Evolutionary conservation across 2,797 vertebrate genomes (phyloP), one percentile per base, ranked within the genome.

Genomic region (Loriculus beryllinus): DNA sequence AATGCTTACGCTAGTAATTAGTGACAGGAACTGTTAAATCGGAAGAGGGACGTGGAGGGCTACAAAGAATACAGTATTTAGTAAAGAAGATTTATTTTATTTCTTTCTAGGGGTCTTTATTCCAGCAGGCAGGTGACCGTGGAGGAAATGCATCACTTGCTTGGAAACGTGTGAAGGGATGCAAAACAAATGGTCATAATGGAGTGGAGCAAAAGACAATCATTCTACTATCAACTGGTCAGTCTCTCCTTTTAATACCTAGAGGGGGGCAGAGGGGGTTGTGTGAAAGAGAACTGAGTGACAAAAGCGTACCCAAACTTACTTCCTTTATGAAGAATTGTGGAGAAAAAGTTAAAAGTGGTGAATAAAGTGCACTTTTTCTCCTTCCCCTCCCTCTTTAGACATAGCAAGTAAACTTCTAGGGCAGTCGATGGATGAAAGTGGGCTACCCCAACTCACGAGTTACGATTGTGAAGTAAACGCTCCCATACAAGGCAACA

Each of bases 381-480:
- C 90, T 82, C 86, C 75, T 82, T 89, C 33, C 43, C 90, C 57
- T 95, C 81, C 94, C 29, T 94, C 93, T 97, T 45, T 90, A 99
- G 99, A 99, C 96, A 92, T 99, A 98, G 98, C 98, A 2, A 98
- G 98, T 96, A 98, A 98, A 95, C 98, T 99, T 87, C 97, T 99
- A 93, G 98, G 98, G 94, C 98, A 98, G 94, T 99, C 99, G 8
- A 98, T 98, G 60, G 99, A 99, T 68, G 97, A 97, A 94, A 98
- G 97, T 77, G 95, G 97, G 67, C 97, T 99, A 90, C 99, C 99
- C 16, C 99, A 99, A 68, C 98, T 99, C 94, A 99, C 99, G 40
- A 98, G 99, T 94, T 99, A 99, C 3, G 99, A 99, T 97, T 99
- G 99, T 47, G 99, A 99, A 98, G 99, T 99, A 95, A 99, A 99